These are phyloP conservation scores for Chaetops frenatus DNA, from an alignment of 2,113 vertebrate species.

Conservation along the genomic window DNA sequence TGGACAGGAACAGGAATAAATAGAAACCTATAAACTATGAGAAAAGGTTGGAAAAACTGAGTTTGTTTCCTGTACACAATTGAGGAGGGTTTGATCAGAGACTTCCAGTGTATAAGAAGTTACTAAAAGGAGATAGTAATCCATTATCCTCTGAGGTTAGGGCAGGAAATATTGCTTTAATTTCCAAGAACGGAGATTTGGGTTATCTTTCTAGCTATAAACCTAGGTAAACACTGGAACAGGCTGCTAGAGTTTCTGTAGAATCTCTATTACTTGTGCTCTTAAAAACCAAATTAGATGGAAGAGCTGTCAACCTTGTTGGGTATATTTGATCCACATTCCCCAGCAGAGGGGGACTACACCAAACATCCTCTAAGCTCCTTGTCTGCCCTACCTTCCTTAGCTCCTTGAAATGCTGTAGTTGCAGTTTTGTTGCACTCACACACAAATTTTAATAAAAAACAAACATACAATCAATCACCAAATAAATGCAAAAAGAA, in stretches of 20 bases:
- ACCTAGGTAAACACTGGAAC: background rate
- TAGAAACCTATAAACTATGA: background rate
- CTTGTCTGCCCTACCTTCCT: background rate
- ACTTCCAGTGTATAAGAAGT: background rate
- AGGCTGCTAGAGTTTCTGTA: background rate
- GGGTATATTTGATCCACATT: background rate
- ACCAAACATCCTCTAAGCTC: background rate
- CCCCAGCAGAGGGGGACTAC: background rate
- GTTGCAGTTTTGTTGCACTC: background rate
- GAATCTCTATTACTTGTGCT: background rate
- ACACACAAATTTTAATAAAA: background rate
- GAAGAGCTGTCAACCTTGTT: background rate
- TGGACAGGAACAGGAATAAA: background rate
- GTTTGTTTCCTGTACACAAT: background rate
- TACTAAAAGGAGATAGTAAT: background rate
- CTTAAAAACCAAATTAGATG: background rate
- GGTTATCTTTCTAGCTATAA: constrained; percentile 27
- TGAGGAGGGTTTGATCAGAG: background rate
- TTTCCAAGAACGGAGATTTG: constrained; percentile 8
- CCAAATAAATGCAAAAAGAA: background rate
- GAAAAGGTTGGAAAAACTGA: background rate
- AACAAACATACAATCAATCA: background rate
- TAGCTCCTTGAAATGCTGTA: background rate
- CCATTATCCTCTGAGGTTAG: background rate
- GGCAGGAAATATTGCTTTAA: constrained; percentile 11